Evolutionary conservation across 2,113 vertebrate species (phyloP).

Genomic region (Trematomus loennbergii): DNA sequence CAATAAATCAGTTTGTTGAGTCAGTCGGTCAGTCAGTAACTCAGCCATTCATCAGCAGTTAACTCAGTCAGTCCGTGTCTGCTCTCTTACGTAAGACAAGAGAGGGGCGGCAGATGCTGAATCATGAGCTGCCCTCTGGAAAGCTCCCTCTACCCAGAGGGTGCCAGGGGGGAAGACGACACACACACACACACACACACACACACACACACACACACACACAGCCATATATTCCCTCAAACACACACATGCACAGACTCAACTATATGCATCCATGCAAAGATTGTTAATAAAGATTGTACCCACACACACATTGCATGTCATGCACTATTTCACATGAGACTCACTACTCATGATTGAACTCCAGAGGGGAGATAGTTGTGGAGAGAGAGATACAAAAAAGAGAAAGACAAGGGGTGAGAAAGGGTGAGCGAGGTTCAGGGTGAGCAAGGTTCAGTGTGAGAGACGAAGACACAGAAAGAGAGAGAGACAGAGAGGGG

Average conservation of each 20-base stretch:
- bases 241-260: constrained; percentile 28
- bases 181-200: constrained; percentile 49
- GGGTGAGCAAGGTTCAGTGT: constrained; percentile 31
- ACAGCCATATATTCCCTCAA: not conserved
- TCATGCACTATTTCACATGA: constrained; percentile 74
- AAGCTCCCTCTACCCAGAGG: constrained; percentile 78
- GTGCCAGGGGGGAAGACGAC: constrained; percentile 68
- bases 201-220: constrained; percentile 26
- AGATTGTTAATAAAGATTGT: constrained; percentile 33
- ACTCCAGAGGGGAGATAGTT: constrained; percentile 52
- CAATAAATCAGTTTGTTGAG: constrained; percentile 46
- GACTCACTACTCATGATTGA: constrained; percentile 59
- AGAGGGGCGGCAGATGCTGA: constrained; percentile 84
- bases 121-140: constrained; percentile 82
- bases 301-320: constrained; percentile 45
- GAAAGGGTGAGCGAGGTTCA: constrained; percentile 28
- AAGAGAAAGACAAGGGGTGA: not conserved
- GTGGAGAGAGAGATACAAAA: constrained; percentile 25
- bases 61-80: constrained; percentile 65
- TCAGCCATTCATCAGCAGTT: constrained; percentile 50
- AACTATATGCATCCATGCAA: constrained; percentile 58
- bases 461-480: constrained; percentile 11
- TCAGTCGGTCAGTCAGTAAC: constrained; percentile 64
- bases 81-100: constrained; percentile 79
- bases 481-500: constrained; percentile 32